Evolutionary conservation across 2,888 invertebrate species (phyloP), one percentile per base, ranked within the genome.

Genomic region (Leucophora obtusa): DNA sequence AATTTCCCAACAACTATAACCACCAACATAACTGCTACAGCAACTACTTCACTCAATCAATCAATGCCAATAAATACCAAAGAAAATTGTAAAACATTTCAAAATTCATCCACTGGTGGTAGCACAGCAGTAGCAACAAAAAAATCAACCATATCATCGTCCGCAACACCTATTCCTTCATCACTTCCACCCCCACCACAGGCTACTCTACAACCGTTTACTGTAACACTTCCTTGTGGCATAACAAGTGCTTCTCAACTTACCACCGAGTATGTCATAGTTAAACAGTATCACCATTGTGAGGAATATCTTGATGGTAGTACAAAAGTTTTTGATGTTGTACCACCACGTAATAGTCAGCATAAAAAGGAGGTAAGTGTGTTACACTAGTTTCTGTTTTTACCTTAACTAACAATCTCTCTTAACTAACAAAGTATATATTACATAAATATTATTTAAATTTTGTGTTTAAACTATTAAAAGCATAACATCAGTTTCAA

Each of bases 11-110:
- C 24, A 53, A 51, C 65, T 60, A 35, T 50, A 47, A 78, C 77
- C 66, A 78, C 66, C 66, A 65, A 63, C n/a, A 56, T 28, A 17
- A 1, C 24, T 7, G 33, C 21, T 17, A 17, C 21, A 6, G 15
- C 24, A 95, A 47, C 94, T 94, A 28, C 14, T 10, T 35, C 69
- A 33, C 70, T 65, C 86, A 94, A 95, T 24, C 92, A 95, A 91
- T 93, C 93, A 70, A 94, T 94, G 10, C 95, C 95, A 95, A 95
- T 95, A 47, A 92, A 92, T 81, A 93, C 93, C 77, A 81, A 81
- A 79, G 81, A 81, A 81, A 69, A 74, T 74, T 74, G 38, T 60
- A 81, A 81, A 81, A 62, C 66, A 70, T 70, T 54, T 28, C 66
- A 59, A 77, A 77, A 77, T 60, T 65, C 59, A 24, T 54, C 65